phyloP scores from a whole-genome alignment of 2,888 invertebrate species.

The Heliconius charithonia region DNA sequence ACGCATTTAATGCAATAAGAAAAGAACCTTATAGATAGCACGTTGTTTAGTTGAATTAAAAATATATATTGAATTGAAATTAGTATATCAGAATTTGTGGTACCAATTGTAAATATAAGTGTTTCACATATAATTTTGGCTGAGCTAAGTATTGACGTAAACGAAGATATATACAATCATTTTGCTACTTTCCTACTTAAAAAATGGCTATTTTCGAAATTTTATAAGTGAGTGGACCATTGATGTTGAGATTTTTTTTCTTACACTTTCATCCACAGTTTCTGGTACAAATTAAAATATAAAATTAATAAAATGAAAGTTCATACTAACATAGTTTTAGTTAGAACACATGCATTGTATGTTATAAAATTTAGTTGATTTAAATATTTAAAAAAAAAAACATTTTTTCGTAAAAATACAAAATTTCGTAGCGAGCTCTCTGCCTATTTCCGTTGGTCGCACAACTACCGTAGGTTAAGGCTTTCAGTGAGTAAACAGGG shows the following conservation, averaged over 20 bases:
- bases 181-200: slow-evolving; percentile 39
- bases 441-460: slow-evolving; percentile 35
- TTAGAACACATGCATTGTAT: neutral
- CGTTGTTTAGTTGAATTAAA: slow-evolving; percentile 54
- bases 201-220: slow-evolving; percentile 33
- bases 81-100: slow-evolving; percentile 47
- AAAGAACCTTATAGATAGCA: slow-evolving; percentile 65
- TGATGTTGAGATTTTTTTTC: slow-evolving; percentile 10
- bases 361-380: neutral
- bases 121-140: slow-evolving; percentile 37
- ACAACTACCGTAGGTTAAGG: slow-evolving; percentile 62
- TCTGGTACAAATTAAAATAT: slow-evolving; percentile 3
- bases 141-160: slow-evolving; percentile 35
- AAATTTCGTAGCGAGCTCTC: slow-evolving; percentile 27
- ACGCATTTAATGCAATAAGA: slow-evolving; percentile 71
- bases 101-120: slow-evolving; percentile 53
- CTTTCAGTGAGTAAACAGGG: slow-evolving; percentile 81
- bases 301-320: neutral
- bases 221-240: slow-evolving; percentile 39
- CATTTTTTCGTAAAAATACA: neutral
- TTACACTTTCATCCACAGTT: neutral
- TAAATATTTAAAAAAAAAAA: neutral
- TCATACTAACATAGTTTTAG: neutral
- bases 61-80: slow-evolving; percentile 57
- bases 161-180: slow-evolving; percentile 32